Base-by-base conservation (phyloP, 2,888 invertebrate genomes). In the Drosophila percnosoma region DNA sequence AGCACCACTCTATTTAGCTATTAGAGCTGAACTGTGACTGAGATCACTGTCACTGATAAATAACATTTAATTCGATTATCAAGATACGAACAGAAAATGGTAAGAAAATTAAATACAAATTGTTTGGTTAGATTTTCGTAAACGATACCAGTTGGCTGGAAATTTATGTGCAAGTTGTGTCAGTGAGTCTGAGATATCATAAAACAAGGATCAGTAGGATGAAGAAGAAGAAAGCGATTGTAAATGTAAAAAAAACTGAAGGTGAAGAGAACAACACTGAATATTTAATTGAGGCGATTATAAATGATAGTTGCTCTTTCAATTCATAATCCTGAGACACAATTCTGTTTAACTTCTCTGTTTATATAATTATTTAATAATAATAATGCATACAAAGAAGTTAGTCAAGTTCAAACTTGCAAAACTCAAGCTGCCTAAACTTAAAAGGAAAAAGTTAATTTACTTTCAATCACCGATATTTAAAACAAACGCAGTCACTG, bases 11-110 rank as follows among this genome's bases (percentile, higher is more conserved):
- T 4, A 55, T 27, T 45, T 27, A 55, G 55, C 38, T n/a, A 18
- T 38, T 55, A 38, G 55, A 55, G 55, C n/a, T 38, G 38, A 38
- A 29, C 55, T 38, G 55, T 27, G 55, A 27, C 18, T 8, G 21
- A 36, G 27, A 40, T 55, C 55, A 7, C 55, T 8, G 54, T 38
- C n/a, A 38, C 7, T 2, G 34, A 34, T 34, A 34, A 54, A 24
- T 34, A 34, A 2, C 21, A 53, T 18, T 24, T 24, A 45, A 45
- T 15, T 8, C 2, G 13, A 21, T 45, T 45, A 24, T 15, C 24
- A 1, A 45, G 15, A 45, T 15, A 10, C 45, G 24, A 24, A 21
- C 21, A 2, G 42, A 40, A 7, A 7, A 15, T 21, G 13, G 21
- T 2, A 15, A 8, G 45, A 45, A 45, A 45, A 24, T 24, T 15